Evolutionary conservation across 2,888 invertebrate species (phyloP), one percentile per base, ranked within the genome.

Genomic region (Pheosia tremula): DNA sequence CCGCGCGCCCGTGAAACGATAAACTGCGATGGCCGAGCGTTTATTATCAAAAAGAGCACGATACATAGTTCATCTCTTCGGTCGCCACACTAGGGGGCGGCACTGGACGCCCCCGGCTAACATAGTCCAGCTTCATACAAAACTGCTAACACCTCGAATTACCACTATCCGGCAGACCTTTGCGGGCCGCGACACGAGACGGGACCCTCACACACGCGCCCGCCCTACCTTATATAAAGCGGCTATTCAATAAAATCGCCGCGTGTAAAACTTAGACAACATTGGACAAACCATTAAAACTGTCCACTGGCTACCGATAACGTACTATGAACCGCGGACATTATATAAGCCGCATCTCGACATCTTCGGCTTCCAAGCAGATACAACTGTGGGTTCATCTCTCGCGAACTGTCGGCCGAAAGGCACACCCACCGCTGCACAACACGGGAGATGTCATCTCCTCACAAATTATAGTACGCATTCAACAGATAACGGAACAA

Each of bases 191-290:
- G 69, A 62, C 64, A n/a, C 58, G 38, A 50, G 68, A 68, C 71
- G 62, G 69, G 67, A 66, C 70, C 73, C 71, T 71, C 60, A 59
- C 61, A 59, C 61, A 13, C 55, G 61, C 76, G 64, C 73, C 82
- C 78, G 77, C 79, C 81, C 85, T 87, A 84, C 79, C 75, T 80
- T 84, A 87, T 80, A 85, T 86, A 82, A 86, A 81, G 84, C 92
- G 91, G 90, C 91, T 84, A 91, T 84, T 92, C 92, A 92, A 92
- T 91, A 91, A 89, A 91, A 91, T 89, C 86, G 87, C 91, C 91
- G 91, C 91, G 84, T 88, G 88, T 87, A 89, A 86, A 89, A 86
- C 88, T 84, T 72, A 75, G 72, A 74, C 71, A 84, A 86, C 85
- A 87, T 82, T 83, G 86, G 87, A 89, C 88, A 84, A 86, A 87